Percentiles rank a stretch among this genome's conserved stretches.
Evolutionary conservation across 2,113 vertebrate species (phyloP).

Genomic region (Balaeniceps rex): DNA sequence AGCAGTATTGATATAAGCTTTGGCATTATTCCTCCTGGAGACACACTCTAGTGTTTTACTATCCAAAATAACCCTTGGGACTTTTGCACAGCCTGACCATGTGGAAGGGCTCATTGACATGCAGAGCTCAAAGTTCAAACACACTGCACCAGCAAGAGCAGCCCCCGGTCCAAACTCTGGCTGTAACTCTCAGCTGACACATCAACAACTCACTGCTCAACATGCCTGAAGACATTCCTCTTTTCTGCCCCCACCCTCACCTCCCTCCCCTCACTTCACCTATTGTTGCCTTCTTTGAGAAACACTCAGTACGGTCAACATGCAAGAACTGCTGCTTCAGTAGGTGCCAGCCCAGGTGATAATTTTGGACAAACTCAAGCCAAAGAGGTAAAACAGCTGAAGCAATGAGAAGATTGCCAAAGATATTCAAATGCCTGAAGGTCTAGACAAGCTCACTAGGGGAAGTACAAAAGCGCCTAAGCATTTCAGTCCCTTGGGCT

Average conservation of each 20-base stretch:
- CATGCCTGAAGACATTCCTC: not conserved
- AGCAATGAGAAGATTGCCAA: not conserved
- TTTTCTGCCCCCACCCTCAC: not conserved
- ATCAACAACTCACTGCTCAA: not conserved
- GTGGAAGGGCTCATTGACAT: not conserved
- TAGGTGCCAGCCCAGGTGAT: not conserved
- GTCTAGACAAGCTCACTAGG: not conserved
- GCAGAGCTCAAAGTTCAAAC: not conserved
- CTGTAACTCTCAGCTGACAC: not conserved
- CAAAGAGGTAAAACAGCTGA: not conserved
- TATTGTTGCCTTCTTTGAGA: not conserved
- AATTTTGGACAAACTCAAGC: not conserved
- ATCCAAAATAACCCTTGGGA: not conserved
- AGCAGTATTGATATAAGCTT: not conserved
- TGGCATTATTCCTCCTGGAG: not conserved
- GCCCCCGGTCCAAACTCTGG: not conserved
- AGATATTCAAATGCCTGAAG: not conserved
- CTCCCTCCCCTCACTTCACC: not conserved
- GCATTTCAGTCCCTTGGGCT: not conserved
- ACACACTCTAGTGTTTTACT: not conserved
- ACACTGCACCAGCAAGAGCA: not conserved
- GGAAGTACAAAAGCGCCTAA: not conserved
- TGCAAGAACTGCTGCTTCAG: not conserved
- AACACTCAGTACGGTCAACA: not conserved
- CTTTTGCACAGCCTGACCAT: not conserved